These are phyloP conservation scores for Heliconius melpomene DNA, from an alignment of 1,140 invertebrate species.

Conservation along the genomic window DNA sequence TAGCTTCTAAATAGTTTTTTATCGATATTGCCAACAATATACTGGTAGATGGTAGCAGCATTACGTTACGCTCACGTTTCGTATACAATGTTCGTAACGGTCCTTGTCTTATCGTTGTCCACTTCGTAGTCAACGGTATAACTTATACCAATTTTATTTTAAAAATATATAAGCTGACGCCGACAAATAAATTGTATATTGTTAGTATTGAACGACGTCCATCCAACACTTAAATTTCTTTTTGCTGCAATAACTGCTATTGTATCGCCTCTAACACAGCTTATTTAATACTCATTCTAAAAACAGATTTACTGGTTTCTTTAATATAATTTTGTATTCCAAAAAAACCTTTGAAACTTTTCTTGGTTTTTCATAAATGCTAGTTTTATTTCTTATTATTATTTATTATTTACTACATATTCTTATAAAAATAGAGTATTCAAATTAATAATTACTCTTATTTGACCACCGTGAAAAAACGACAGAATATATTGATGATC, in stretches of 20 bases:
- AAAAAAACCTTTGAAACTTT: background rate
- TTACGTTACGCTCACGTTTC: slow-evolving; percentile 68
- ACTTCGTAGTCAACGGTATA: slow-evolving; percentile 64
- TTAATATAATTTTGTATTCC: background rate
- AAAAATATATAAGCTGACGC: slow-evolving; percentile 51
- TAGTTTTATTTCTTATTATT: no score
- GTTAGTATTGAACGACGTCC: slow-evolving; percentile 53
- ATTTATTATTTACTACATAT: background rate
- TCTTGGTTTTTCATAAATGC: background rate
- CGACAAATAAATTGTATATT: slow-evolving; percentile 63
- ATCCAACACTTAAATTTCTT: slow-evolving; percentile 43
- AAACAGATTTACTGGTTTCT: background rate
- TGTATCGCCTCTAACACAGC: slow-evolving; percentile 45
- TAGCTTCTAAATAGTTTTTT: slow-evolving; percentile 54
- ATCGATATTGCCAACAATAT: slow-evolving; percentile 54
- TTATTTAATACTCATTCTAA: slow-evolving; percentile 40
- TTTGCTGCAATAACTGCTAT: slow-evolving; percentile 45
- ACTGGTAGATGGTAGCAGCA: slow-evolving; percentile 48
- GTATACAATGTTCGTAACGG: slow-evolving; percentile 69
- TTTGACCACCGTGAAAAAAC: no score
- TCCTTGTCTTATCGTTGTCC: slow-evolving; percentile 53
- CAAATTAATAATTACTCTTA: background rate
- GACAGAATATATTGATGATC: no score
- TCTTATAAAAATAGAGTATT: background rate
- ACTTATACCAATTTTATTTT: slow-evolving; percentile 62